Conservation (phyloP, 2,113 vertebrate genomes). For the Pseudonaja textilis region DNA sequence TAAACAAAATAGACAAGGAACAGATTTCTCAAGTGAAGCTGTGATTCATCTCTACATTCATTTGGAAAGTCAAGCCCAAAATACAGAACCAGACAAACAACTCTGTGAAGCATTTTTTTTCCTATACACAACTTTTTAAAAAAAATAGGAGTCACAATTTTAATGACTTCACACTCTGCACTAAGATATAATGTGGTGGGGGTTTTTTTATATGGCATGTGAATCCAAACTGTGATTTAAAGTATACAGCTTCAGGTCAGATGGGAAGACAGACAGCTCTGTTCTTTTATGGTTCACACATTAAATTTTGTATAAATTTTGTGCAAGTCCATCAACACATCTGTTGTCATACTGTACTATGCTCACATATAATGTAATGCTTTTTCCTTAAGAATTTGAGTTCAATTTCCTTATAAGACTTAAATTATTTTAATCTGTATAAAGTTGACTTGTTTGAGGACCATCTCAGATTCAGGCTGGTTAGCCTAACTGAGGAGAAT, state of each 20-base stretch:
- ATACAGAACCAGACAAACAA: neutral
- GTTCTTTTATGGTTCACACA: neutral
- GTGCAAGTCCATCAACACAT: neutral
- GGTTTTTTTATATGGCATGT: neutral
- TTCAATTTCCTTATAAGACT: neutral
- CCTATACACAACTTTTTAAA: neutral
- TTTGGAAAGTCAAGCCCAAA: neutral
- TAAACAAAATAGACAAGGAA: neutral
- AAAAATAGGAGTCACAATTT: neutral
- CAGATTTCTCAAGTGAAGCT: neutral
- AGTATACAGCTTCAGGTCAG: neutral
- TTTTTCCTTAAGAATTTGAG: fast-evolving
- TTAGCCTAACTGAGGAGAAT: conserved; percentile 28
- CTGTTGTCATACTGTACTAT: fast-evolving
- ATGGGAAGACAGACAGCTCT: neutral
- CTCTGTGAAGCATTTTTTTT: neutral
- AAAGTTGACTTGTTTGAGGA: neutral
- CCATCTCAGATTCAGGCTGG: conserved; percentile 12
- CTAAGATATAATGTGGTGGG: neutral
- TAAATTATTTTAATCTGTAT: conserved; percentile 33
- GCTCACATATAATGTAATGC: fast-evolving
- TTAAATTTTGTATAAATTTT: neutral
- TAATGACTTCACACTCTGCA: neutral
- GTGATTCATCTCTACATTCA: neutral
- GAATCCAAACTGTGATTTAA: neutral